Evolutionary conservation across 2,113 vertebrate species (phyloP), one percentile per base, ranked within the genome.

Genomic region (Halichoeres trimaculatus): DNA sequence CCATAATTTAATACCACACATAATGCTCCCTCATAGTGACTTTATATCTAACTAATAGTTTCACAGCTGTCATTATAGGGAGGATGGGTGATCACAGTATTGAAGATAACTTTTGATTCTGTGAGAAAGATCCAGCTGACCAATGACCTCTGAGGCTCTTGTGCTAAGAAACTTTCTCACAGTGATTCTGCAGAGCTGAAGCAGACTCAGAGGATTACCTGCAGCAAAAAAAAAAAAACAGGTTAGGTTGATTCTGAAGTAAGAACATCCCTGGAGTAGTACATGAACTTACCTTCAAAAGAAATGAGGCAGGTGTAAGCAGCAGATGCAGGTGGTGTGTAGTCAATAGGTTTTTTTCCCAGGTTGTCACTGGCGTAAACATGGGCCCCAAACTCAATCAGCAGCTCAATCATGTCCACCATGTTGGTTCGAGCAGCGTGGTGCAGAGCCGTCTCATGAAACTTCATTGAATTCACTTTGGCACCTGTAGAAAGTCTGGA

Each of bases 401-500:
- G 89, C 91, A 97, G 91, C 84, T 96, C 91, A 0, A 97, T 94
- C 83, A 97, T 87, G 26, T 95, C 96, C 0, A 85, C 91, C 0
- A 91, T 93, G n/a, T 90, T 89, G 23, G 89, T 93, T 40, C 95
- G 95, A 1, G 96, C 97, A 0, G 96, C 96, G 0, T 96, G 95
- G 67, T 99, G 97, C 12, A 99, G 86, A 0, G 96, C 95, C 0
- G 95, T 98, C 92, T 97, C 96, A 0, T 98, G 96, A 35, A 98
- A 96, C 66, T 95, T 97, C 0, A 93, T 91, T 0, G 95, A 96
- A 0, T 99, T 98, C 86, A 99, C 96, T 0, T 94, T 94, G 64
- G 97, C 96, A 36, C 96, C 96, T 98, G 80, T 19, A 52, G 35
- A 24, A 45, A 58, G 26, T 23, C 40, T 9, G 48, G 0, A 70